A percentile compares a stretch with the other conserved stretches of the same genome.
These are phyloP conservation scores for Sinocyclocheilus maitianheensis DNA, from an alignment of 2,113 vertebrate genomes.

Conservation along the genomic window DNA sequence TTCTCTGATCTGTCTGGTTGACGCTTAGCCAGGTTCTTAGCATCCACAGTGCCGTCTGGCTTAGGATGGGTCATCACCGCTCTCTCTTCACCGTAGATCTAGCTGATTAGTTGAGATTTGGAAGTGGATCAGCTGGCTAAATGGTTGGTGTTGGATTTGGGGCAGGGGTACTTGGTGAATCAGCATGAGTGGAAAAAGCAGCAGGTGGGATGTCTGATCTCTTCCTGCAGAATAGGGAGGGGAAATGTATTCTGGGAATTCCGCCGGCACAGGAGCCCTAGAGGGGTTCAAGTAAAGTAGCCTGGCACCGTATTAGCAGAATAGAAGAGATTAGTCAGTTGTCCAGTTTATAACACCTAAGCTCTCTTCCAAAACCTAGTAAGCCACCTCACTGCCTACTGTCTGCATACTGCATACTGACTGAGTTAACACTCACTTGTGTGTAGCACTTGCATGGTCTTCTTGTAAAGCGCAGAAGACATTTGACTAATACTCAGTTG, in stretches of 20 bases:
- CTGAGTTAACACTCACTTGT: not conserved
- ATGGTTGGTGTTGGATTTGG: slow-evolving; percentile 10
- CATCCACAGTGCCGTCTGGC: not conserved
- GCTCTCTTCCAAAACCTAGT: not conserved
- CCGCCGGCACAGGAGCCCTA: not conserved
- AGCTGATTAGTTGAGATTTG: slow-evolving; percentile 16
- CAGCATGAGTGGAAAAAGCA: slow-evolving; percentile 37
- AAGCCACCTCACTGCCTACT: not conserved
- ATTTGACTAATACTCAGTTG: not conserved
- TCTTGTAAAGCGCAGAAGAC: not conserved
- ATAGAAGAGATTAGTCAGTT: slow-evolving; percentile 18
- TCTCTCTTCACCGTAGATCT: not conserved
- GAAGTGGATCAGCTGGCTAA: not conserved
- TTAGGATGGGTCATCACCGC: slow-evolving; percentile 9
- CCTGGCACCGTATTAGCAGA: not conserved
- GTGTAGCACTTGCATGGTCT: not conserved
- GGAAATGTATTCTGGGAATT: slow-evolving; percentile 9
- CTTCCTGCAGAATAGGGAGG: not conserved
- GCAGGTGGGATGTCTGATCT: slow-evolving; percentile 42
- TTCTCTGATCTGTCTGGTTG: slow-evolving; percentile 19
- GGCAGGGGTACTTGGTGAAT: slow-evolving; percentile 26
- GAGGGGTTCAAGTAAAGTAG: slow-evolving; percentile 29
- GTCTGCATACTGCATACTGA: not conserved
- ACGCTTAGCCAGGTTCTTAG: not conserved
- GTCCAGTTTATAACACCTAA: slow-evolving; percentile 14